Evolutionary conservation across 2,113 vertebrate genomes (phyloP).

Genomic region (Eleginops maclovinus): DNA sequence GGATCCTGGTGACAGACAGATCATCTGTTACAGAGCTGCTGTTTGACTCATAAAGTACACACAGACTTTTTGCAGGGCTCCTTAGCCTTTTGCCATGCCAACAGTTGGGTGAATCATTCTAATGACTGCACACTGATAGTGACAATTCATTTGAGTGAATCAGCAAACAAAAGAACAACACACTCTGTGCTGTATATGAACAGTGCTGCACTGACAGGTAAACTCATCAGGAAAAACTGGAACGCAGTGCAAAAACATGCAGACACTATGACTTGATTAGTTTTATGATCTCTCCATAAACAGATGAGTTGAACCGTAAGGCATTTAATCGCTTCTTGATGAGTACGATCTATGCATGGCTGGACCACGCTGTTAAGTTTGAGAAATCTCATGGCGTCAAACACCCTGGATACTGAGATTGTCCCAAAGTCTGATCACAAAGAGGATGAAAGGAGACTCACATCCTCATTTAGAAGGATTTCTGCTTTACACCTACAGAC

Average conservation of each 20-base stretch:
- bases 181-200: neutral
- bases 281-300: neutral
- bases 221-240: neutral
- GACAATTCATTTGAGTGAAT: conserved; percentile 19
- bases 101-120: conserved; percentile 45
- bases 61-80: conserved; percentile 21
- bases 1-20: conserved; percentile 34
- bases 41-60: conserved; percentile 37
- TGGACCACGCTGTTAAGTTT: too few relatives aligned
- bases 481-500: too few relatives aligned
- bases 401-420: too few relatives aligned
- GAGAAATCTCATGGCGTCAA: too few relatives aligned
- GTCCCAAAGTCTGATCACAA: too few relatives aligned
- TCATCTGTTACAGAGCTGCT: conserved; percentile 37
- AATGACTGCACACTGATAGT: conserved; percentile 18
- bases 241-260: neutral
- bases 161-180: neutral
- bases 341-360: too few relatives aligned
- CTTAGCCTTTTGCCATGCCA: conserved; percentile 18
- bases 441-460: too few relatives aligned
- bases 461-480: too few relatives aligned
- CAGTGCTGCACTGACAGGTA: neutral
- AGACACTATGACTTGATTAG: neutral
- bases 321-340: neutral
- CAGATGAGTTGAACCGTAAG: neutral